Percentiles rank a stretch among this genome's conserved stretches.
phyloP scores from a whole-genome alignment of 2,888 invertebrate species.

The Nineta flava region DNA sequence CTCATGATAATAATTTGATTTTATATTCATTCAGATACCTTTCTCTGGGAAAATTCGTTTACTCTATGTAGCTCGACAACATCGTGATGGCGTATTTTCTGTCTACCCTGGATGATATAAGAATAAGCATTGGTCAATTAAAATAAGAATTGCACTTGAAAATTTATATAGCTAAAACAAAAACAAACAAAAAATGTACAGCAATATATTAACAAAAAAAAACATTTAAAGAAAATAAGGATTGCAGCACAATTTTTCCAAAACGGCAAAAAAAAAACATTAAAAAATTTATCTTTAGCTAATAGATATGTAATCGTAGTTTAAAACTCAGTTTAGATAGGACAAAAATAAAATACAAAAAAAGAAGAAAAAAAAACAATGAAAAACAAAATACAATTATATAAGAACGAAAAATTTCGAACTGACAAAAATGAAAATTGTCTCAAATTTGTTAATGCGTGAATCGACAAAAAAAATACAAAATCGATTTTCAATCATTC shows the following conservation, averaged over 20 bases:
- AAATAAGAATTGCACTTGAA: neutral
- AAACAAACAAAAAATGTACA: neutral
- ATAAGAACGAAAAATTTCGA: conserved; percentile 5
- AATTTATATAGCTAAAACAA: neutral
- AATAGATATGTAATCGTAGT: conserved; percentile 8
- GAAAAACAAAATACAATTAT: conserved; percentile 1
- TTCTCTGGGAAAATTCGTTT: too few species aligned
- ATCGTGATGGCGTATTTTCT: too few species aligned
- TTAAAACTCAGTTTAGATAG: conserved; percentile 7
- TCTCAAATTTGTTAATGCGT: too few species aligned
- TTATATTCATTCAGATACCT: too few species aligned
- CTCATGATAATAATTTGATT: too few species aligned
- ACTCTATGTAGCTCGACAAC: too few species aligned
- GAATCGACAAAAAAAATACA: too few species aligned
- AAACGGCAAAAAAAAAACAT: conserved; percentile 4
- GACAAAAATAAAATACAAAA: conserved; percentile 5
- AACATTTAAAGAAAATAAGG: too few species aligned
- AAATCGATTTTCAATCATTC: too few species aligned
- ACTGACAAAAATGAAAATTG: neutral
- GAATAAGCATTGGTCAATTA: conserved; percentile 1
- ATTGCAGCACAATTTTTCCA: conserved; percentile 3
- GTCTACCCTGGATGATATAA: neutral
- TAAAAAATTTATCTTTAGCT: conserved; percentile 8
- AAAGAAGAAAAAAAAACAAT: conserved; percentile 2
- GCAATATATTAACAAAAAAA: neutral